Evolutionary conservation across 2,888 invertebrate genomes (phyloP), one percentile per base, ranked within the genome.

Genomic region (Philhelius pedissequus): DNA sequence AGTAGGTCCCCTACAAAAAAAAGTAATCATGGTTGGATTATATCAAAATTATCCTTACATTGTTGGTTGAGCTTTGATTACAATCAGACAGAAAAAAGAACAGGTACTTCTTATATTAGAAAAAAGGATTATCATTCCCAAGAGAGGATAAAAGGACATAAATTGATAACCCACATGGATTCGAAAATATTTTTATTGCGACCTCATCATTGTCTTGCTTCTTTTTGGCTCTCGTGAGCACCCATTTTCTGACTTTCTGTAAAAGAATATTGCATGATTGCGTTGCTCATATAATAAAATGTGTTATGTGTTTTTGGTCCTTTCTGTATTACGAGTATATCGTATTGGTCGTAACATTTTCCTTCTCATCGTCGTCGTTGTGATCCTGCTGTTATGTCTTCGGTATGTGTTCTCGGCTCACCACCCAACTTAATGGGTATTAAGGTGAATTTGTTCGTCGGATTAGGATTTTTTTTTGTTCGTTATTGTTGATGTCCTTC

Each of bases 91-190:
- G n/a, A 45, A 35, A 52, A 69, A 52, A n/a, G 27, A n/a, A 62
- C 38, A 66, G 60, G 50, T 74, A 35, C 27, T 60, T 9, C 62
- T 60, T 74, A 32, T 64, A 64, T 58, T 32, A 11, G 27, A 43
- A 22, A 56, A 82, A 82, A 78, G 62, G 78, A 82, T 82, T 82
- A 73, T 56, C 62, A 62, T 78, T 69, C 75, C 62, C 54, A n/a
- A 43, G 20, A 80, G 70, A 75, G 52, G 52, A 84, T 68, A 62
- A 76, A 75, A 71, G 80, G 50, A 76, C 75, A 84, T 84, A 80
- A 84, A 84, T 84, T 84, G 80, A 84, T 84, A 80, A 84, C 80
- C 80, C 80, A 80, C 75, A 84, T 66, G 80, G 75, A 84, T 84
- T 76, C 68, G 68, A 35, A 84, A 80, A 84, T 84, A 84, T 84